Percentiles rank a stretch among this genome's conserved stretches.
Evolutionary conservation across 2,888 invertebrate species (phyloP).

Genomic region (Sylvicola cinctus): DNA sequence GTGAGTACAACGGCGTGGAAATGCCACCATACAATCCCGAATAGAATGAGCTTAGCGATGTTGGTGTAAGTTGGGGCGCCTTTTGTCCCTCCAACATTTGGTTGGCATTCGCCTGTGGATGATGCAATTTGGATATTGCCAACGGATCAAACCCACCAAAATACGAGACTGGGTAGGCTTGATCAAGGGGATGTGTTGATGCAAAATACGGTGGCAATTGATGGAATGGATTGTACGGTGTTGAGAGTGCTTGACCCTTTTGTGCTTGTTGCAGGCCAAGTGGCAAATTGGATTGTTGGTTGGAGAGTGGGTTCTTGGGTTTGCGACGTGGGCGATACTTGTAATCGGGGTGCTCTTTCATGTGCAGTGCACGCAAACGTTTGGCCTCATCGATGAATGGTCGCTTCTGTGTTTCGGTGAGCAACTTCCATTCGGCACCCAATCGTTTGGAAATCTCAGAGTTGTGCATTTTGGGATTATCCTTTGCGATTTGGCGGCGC

Average conservation of each 20-base stretch:
- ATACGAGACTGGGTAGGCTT: conserved; percentile 29
- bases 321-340: conserved; percentile 74
- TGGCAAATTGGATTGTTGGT: conserved; percentile 24
- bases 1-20: conserved; percentile 23
- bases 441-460: conserved; percentile 78
- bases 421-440: conserved; percentile 83
- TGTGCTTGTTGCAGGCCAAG: conserved; percentile 11
- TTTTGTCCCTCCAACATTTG: conserved; percentile 20
- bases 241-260: conserved; percentile 30
- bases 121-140: conserved; percentile 23
- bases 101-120: conserved; percentile 15
- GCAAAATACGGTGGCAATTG: conserved; percentile 55
- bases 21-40: conserved; percentile 25
- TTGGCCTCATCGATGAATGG: conserved; percentile 95
- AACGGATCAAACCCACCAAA: conserved; percentile 25
- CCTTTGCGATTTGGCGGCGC: conserved; percentile 76
- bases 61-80: conserved; percentile 22
- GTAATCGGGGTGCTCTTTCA: conserved; percentile 83
- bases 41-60: conserved; percentile 24
- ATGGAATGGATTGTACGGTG: conserved; percentile 39
- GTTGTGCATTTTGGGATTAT: conserved; percentile 86
- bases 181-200: conserved; percentile 41
- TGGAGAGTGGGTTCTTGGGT: conserved; percentile 48
- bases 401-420: conserved; percentile 69
- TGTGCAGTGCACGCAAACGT: conserved; percentile 64